phyloP scores from a whole-genome alignment of 2,888 invertebrate species.

The Frankliniella intonsa region DNA sequence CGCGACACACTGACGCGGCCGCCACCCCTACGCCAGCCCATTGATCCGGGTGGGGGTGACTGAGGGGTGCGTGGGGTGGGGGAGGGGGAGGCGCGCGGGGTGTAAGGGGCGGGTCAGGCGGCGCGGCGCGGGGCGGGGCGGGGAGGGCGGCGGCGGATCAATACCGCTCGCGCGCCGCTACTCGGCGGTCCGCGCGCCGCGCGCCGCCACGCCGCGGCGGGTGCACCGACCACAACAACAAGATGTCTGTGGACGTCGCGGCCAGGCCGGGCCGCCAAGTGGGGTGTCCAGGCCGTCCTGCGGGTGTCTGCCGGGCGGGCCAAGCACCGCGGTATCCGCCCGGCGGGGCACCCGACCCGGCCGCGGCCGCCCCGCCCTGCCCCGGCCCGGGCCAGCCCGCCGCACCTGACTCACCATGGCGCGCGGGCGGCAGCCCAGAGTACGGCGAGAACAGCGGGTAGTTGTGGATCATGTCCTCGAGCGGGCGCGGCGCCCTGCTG shows the following conservation, averaged over 20 bases:
- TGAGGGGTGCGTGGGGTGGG: slow-evolving; percentile 35
- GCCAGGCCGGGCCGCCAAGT: neutral
- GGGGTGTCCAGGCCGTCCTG: neutral
- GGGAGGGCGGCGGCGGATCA: slow-evolving; percentile 18
- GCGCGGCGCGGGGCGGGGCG: neutral
- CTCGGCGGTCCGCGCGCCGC: slow-evolving; percentile 30
- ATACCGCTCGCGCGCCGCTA: neutral
- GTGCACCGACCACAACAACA: neutral
- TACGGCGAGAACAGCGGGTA: slow-evolving; percentile 16
- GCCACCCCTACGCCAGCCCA: slow-evolving; percentile 44
- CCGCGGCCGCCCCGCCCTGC: neutral
- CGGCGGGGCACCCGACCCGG: no score
- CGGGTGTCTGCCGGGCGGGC: no score
- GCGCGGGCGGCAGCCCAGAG: neutral
- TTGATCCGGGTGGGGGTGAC: slow-evolving; percentile 35
- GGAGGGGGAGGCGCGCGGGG: slow-evolving; percentile 39
- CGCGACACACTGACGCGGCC: slow-evolving; percentile 57
- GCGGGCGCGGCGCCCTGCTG: neutral
- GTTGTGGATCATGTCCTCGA: neutral
- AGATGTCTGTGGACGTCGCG: neutral
- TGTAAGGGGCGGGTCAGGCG: slow-evolving; percentile 37
- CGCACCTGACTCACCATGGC: neutral
- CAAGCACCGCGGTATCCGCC: no score
- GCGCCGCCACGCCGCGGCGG: slow-evolving; percentile 5
- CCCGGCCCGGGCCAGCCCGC: slow-evolving; percentile 35